These are phyloP conservation scores for Ommatoiulus sabulosus DNA, from an alignment of 2,888 invertebrate genomes.

Conservation along the genomic window DNA sequence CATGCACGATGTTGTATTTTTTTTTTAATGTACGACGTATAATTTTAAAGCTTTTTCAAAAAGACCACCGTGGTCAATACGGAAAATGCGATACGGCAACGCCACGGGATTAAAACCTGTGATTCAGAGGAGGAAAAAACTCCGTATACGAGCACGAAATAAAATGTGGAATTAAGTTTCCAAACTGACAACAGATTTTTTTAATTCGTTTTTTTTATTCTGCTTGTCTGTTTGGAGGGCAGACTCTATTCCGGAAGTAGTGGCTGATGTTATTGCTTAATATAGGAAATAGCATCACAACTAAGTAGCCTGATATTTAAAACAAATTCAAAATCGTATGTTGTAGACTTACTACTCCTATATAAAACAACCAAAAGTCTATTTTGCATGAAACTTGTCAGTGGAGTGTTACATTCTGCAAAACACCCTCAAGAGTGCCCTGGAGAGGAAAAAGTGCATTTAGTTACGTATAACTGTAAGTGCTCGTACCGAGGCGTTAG, in stretches of 20 bases:
- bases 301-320: too few species aligned
- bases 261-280: not conserved
- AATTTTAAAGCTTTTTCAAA: constrained; percentile 1
- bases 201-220: not conserved
- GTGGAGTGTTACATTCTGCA: too few species aligned
- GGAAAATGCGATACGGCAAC: constrained; percentile 10
- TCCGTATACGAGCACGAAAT: not conserved
- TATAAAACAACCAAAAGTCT: too few species aligned
- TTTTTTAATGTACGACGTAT: not conserved
- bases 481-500: too few species aligned
- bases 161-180: constrained; percentile 31
- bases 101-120: not conserved
- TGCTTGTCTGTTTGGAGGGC: not conserved
- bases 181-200: not conserved
- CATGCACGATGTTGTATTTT: constrained; percentile 24
- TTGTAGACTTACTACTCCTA: too few species aligned
- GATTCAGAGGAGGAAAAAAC: not conserved
- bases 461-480: not conserved
- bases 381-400: too few species aligned
- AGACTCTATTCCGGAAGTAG: not conserved
- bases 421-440: not conserved
- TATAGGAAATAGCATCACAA: too few species aligned
- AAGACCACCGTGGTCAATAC: constrained; percentile 36
- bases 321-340: too few species aligned
- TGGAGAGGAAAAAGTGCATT: not conserved